Conservation (phyloP, 2,797 vertebrate genomes). For the Peromyscus attwateri region DNA sequence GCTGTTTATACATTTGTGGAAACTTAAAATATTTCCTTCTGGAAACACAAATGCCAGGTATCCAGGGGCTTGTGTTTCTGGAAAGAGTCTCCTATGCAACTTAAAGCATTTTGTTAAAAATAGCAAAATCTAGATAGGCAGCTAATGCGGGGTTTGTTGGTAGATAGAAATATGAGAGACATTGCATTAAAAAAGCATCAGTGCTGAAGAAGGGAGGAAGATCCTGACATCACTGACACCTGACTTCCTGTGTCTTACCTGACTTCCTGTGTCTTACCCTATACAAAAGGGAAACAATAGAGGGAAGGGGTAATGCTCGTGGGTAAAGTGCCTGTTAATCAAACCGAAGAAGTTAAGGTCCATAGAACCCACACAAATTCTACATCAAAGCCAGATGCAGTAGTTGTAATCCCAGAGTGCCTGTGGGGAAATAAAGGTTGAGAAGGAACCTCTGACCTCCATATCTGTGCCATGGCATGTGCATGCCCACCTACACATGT, state of each 20-base stretch:
- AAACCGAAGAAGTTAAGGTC: not conserved
- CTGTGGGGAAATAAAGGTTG: not conserved
- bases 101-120: conserved; percentile 81
- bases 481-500: too few species aligned
- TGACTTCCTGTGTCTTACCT: not conserved
- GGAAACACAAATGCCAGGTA: conserved; percentile 43
- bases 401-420: not conserved
- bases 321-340: not conserved
- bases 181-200: not conserved
- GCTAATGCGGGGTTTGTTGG: not conserved
- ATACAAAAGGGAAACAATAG: not conserved
- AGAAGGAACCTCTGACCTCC: not conserved
- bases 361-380: not conserved
- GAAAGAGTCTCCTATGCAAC: conserved; percentile 60
- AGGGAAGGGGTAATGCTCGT: not conserved
- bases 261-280: too few species aligned
- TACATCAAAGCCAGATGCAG: not conserved
- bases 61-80: conserved; percentile 69
- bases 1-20: not conserved
- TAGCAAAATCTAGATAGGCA: conserved; percentile 64
- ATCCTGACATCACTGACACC: not conserved
- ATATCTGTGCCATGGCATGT: not conserved
- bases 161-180: not conserved
- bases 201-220: not conserved
- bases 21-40: not conserved